Conservation (phyloP, 1,140 invertebrate genomes). For the Portunus trituberculatus region DNA sequence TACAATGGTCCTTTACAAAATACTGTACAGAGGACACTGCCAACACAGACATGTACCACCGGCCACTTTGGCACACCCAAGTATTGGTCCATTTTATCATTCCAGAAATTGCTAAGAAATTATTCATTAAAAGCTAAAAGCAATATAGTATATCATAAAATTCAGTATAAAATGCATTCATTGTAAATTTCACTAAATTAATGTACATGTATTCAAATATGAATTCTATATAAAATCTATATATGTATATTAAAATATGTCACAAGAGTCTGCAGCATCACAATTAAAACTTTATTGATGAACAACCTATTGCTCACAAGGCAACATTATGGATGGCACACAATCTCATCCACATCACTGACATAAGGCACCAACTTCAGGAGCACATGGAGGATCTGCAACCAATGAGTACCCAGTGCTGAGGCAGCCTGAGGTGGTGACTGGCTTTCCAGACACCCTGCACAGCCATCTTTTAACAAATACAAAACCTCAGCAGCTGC, state of each 20-base stretch:
- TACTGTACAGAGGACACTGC: slow-evolving; percentile 16
- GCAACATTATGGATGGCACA: slow-evolving; percentile 58
- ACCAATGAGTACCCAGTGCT: neutral
- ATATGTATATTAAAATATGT: slow-evolving; percentile 43
- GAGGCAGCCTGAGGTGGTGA: slow-evolving; percentile 24
- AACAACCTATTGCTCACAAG: slow-evolving; percentile 21
- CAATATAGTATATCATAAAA: slow-evolving; percentile 48
- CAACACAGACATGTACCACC: slow-evolving; percentile 15
- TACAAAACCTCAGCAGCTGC: neutral
- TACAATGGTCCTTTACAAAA: slow-evolving; percentile 11
- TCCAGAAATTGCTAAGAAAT: slow-evolving; percentile 39
- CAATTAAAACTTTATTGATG: slow-evolving; percentile 25
- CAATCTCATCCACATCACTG: slow-evolving; percentile 38
- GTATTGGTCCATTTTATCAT: slow-evolving; percentile 51
- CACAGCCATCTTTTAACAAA: slow-evolving; percentile 14
- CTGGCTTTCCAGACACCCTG: neutral
- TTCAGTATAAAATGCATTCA: slow-evolving; percentile 41
- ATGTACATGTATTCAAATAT: slow-evolving; percentile 44
- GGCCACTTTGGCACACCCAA: slow-evolving; percentile 63
- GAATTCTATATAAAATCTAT: slow-evolving; percentile 56
- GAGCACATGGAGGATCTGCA: neutral
- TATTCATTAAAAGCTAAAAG: slow-evolving; percentile 53
- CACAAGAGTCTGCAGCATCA: slow-evolving; percentile 57
- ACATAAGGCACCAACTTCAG: slow-evolving; percentile 57
- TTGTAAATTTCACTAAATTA: slow-evolving; percentile 48